Conservation (phyloP, 1,140 invertebrate species). For the Drosophila watanabei region DNA sequence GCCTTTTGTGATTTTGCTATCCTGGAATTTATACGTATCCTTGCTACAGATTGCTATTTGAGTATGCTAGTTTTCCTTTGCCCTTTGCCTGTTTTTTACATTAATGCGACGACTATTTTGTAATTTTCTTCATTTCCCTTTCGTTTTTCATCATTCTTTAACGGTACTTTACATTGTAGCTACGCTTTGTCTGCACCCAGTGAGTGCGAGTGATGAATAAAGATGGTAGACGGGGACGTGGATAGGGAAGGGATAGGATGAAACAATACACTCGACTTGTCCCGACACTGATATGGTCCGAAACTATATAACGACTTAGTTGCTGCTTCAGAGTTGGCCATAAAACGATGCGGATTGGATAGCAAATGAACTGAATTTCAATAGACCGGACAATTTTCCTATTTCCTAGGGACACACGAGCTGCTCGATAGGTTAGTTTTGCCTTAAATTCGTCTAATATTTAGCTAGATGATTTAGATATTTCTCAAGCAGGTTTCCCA, state of each 20-base stretch:
- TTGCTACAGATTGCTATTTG: slow-evolving; percentile 57
- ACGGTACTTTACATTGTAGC: slow-evolving; percentile 82
- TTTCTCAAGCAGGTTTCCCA: slow-evolving; percentile 57
- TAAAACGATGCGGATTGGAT: slow-evolving; percentile 28
- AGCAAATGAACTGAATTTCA: slow-evolving; percentile 32
- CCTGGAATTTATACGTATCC: slow-evolving; percentile 37
- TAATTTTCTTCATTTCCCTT: slow-evolving; percentile 50
- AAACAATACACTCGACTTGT: slow-evolving; percentile 49
- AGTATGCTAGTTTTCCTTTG: slow-evolving; percentile 42
- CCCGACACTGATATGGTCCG: slow-evolving; percentile 53
- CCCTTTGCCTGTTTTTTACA: slow-evolving; percentile 45
- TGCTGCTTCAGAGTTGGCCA: slow-evolving; percentile 20
- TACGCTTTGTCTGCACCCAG: slow-evolving; percentile 65
- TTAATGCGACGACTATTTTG: slow-evolving; percentile 64
- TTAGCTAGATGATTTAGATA: slow-evolving; percentile 67
- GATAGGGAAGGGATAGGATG: slow-evolving; percentile 23
- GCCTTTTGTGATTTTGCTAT: slow-evolving; percentile 26
- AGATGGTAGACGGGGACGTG: not conserved
- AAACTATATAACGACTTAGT: slow-evolving; percentile 65
- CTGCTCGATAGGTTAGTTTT: slow-evolving; percentile 10
- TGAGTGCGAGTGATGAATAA: slow-evolving; percentile 31
- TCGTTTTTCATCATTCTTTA: slow-evolving; percentile 40
- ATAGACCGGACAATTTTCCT: slow-evolving; percentile 34
- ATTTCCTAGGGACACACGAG: slow-evolving; percentile 18
- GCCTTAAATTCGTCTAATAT: slow-evolving; percentile 80